These are phyloP conservation scores for Schizopygopsis pylzovi DNA, from an alignment of 2,797 vertebrate genomes.

Conservation along the genomic window DNA sequence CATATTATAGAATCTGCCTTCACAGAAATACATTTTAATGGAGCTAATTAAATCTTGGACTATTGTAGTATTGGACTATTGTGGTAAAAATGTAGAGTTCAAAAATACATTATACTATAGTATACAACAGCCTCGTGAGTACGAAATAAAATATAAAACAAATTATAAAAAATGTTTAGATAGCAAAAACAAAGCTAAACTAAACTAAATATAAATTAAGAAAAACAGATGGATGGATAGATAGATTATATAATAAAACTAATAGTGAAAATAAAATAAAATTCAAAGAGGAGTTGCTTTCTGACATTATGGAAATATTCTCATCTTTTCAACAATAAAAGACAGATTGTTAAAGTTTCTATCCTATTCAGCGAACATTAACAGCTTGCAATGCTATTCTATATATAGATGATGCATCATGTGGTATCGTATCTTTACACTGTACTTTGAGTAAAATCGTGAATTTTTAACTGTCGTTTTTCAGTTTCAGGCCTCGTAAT, in stretches of 20 bases:
- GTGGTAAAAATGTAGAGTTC: background rate
- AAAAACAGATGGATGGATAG: background rate
- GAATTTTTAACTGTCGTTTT: slow-evolving; percentile 4
- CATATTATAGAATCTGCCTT: background rate
- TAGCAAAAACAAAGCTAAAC: background rate
- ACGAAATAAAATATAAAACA: no score
- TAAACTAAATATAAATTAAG: background rate
- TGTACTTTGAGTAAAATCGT: background rate
- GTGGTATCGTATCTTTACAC: slow-evolving; percentile 22
- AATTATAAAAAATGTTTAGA: background rate
- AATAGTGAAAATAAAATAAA: background rate
- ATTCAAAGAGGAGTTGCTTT: background rate
- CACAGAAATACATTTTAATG: background rate
- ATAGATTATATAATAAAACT: no score
- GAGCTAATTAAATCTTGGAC: background rate
- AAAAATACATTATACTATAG: background rate
- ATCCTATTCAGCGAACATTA: background rate
- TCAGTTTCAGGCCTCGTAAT: slow-evolving; percentile 21
- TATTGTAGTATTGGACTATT: background rate
- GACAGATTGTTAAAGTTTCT: background rate
- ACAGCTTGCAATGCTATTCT: slow-evolving; percentile 29
- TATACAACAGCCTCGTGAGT: no score
- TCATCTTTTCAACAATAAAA: background rate
- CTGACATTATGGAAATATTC: background rate
- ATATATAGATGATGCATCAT: slow-evolving; percentile 42